These are phyloP conservation scores for Limnothrissa miodon DNA, from an alignment of 2,113 vertebrate genomes.

Conservation along the genomic window DNA sequence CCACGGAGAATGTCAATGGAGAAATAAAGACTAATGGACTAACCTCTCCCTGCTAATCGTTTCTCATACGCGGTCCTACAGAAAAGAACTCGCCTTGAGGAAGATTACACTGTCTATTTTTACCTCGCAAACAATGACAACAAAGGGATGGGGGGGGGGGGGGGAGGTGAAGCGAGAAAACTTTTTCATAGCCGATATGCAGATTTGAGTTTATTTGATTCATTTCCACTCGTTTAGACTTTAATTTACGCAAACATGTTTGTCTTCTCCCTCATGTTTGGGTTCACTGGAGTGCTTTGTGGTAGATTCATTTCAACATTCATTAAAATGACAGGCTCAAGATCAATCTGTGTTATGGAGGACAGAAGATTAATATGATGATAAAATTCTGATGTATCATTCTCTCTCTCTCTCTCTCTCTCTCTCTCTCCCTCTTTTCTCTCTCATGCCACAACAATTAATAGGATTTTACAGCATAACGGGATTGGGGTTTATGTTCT, in stretches of 20 bases:
- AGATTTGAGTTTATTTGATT: background rate
- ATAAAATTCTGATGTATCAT: conserved; percentile 68
- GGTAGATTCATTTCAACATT: conserved; percentile 60
- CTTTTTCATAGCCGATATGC: background rate
- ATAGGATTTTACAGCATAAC: conserved; percentile 62
- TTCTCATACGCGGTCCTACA: conserved; percentile 56
- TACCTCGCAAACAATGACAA: conserved; percentile 42
- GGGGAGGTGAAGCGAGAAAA: too few species aligned
- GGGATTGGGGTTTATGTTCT: conserved; percentile 68
- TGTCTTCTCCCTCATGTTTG: conserved; percentile 27
- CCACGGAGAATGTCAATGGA: conserved; percentile 56
- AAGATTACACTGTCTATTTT: conserved; percentile 62
- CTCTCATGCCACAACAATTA: conserved; percentile 61
- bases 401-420: conserved; percentile 30
- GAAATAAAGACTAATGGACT: conserved; percentile 68
- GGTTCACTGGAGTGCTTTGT: conserved; percentile 45
- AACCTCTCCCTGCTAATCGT: conserved; percentile 61
- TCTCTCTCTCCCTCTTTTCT: conserved; percentile 30
- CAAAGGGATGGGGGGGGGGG: background rate
- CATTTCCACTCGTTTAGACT: background rate
- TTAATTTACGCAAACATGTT: background rate
- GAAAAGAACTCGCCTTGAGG: conserved; percentile 49
- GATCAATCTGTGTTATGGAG: conserved; percentile 58
- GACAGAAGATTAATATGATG: conserved; percentile 67
- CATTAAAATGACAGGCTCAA: conserved; percentile 64